Conservation (phyloP, 2,888 invertebrate species). For the Diarsia brunnea region DNA sequence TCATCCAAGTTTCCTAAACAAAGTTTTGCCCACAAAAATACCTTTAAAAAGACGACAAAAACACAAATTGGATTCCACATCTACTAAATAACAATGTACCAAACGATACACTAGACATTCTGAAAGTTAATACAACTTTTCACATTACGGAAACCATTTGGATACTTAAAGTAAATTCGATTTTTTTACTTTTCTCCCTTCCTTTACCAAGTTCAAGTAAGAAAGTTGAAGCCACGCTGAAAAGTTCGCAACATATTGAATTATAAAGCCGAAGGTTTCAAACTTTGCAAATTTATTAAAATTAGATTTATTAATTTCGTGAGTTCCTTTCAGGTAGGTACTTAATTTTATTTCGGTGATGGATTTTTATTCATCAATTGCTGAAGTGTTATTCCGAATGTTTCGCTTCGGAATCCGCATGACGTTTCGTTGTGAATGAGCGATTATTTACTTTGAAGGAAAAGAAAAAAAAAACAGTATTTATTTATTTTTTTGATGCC, state of each 20-base stretch:
- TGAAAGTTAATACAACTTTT: slow-evolving; percentile 54
- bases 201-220: slow-evolving; percentile 16
- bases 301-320: slow-evolving; percentile 51
- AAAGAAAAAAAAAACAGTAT: too few species aligned
- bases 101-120: slow-evolving; percentile 37
- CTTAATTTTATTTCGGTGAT: slow-evolving; percentile 7
- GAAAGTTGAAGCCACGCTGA: slow-evolving; percentile 24
- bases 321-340: slow-evolving; percentile 22
- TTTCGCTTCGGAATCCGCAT: too few species aligned
- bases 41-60: slow-evolving; percentile 17
- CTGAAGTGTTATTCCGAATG: neutral
- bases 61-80: slow-evolving; percentile 4
- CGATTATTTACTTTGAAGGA: neutral
- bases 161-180: slow-evolving; percentile 55
- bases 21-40: neutral
- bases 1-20: neutral
- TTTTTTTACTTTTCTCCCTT: slow-evolving; percentile 31
- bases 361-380: neutral
- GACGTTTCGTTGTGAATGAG: neutral
- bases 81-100: slow-evolving; percentile 26
- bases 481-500: too few species aligned
- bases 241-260: slow-evolving; percentile 55
- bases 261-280: slow-evolving; percentile 38
- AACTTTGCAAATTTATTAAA: slow-evolving; percentile 54
- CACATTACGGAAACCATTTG: slow-evolving; percentile 50